phyloP scores from a whole-genome alignment of 1,140 invertebrate species.

The Rhyacophila brunnea region DNA sequence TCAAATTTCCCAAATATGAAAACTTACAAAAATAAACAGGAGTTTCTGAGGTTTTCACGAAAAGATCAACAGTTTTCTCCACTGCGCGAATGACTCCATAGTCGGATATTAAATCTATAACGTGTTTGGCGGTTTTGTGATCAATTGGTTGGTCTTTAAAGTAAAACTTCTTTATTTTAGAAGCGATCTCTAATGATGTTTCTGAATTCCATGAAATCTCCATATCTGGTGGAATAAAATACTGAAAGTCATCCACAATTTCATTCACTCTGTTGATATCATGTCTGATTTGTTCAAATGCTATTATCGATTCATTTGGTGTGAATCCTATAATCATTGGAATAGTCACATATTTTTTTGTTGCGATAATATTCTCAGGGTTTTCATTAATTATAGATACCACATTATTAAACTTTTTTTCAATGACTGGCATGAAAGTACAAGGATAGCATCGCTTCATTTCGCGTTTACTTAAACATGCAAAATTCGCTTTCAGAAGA shows the following conservation, averaged over 20 bases:
- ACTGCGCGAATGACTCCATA: slow-evolving; percentile 5
- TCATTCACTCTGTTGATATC: slow-evolving; percentile 8
- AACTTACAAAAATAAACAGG: slow-evolving; percentile 20
- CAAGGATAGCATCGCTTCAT: slow-evolving; percentile 3
- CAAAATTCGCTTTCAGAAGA: not conserved
- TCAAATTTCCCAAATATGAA: slow-evolving; percentile 22
- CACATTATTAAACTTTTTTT: slow-evolving; percentile 1
- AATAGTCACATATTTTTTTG: slow-evolving; percentile 1
- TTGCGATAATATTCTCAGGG: slow-evolving; percentile 8
- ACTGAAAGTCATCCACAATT: slow-evolving; percentile 11
- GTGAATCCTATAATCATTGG: slow-evolving; percentile 15
- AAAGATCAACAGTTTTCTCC: slow-evolving; percentile 9
- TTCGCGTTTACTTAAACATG: not conserved
- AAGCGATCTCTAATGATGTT: not conserved
- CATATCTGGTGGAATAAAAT: slow-evolving; percentile 20
- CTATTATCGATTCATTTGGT: slow-evolving; percentile 14
- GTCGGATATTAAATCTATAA: slow-evolving; percentile 12
- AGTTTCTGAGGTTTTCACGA: slow-evolving; percentile 1
- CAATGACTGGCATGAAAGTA: slow-evolving; percentile 13
- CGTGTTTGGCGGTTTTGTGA: not conserved
- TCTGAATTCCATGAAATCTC: not conserved
- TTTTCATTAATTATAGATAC: slow-evolving; percentile 11
- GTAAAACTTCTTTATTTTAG: slow-evolving; percentile 15
- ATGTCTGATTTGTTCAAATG: slow-evolving; percentile 10
- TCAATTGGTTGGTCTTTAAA: not conserved